Conservation (phyloP, 2,113 vertebrate genomes). For the Chaetops frenatus region DNA sequence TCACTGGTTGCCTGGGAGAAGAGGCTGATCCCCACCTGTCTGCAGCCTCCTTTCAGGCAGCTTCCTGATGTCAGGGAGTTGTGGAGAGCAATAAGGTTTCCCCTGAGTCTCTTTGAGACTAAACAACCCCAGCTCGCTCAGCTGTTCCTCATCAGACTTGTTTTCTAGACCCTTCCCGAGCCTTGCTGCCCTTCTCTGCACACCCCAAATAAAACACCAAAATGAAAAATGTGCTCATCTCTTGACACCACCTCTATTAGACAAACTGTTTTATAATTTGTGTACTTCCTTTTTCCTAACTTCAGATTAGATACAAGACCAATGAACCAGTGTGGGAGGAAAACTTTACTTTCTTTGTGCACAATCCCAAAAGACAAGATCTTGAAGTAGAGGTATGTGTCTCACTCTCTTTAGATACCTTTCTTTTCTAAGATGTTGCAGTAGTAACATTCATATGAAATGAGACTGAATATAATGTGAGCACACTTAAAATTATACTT, state of each 20-base stretch:
- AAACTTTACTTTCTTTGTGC: conserved; percentile 89
- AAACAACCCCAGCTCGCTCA: neutral
- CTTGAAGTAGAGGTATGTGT: conserved; percentile 87
- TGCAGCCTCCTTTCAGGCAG: neutral
- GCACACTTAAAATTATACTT: neutral
- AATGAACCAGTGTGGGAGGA: conserved; percentile 95
- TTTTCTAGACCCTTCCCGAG: neutral
- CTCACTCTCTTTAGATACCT: neutral
- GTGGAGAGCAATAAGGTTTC: neutral
- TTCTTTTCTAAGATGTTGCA: neutral
- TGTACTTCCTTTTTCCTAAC: neutral
- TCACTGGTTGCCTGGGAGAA: neutral
- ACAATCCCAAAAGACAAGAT: conserved; percentile 89
- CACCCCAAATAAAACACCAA: neutral
- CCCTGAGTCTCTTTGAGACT: neutral
- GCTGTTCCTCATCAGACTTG: neutral
- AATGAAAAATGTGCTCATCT: neutral
- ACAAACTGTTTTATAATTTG: neutral
- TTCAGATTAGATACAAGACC: conserved; percentile 89
- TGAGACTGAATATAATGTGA: neutral
- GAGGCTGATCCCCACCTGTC: neutral
- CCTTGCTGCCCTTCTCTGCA: neutral
- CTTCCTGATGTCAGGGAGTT: neutral
- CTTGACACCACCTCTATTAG: neutral
- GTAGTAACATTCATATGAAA: neutral